Percentiles rank a stretch among this genome's conserved stretches.
These are phyloP conservation scores for Eospalax fontanierii DNA, from an alignment of 2,797 vertebrate species.

Conservation along the genomic window DNA sequence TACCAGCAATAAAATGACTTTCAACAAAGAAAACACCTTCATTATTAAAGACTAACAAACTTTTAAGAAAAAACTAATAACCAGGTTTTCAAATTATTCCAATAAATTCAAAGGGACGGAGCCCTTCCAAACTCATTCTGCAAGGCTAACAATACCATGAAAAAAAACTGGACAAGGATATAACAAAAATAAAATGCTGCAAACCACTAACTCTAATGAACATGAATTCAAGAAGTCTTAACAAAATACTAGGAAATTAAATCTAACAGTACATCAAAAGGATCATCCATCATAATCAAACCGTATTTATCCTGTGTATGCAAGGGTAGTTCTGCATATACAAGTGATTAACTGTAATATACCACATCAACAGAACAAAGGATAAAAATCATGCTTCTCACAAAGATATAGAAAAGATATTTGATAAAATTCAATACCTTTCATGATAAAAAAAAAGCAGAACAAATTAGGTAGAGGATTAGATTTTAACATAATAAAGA, in stretches of 20 bases:
- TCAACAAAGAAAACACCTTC: too few relatives aligned
- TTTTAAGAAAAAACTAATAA: too few relatives aligned
- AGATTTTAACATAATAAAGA: neutral
- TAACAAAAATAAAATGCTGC: too few relatives aligned
- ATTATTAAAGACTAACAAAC: too few relatives aligned
- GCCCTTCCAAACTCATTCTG: too few relatives aligned
- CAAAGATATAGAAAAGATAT: neutral
- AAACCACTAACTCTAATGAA: too few relatives aligned
- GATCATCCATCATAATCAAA: neutral
- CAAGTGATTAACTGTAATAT: neutral
- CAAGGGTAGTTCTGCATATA: neutral
- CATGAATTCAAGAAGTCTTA: neutral
- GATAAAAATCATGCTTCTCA: neutral
- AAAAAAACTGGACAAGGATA: too few relatives aligned
- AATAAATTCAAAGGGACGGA: too few relatives aligned
- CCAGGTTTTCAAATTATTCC: too few relatives aligned
- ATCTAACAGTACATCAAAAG: neutral
- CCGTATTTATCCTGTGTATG: neutral
- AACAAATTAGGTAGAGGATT: neutral
- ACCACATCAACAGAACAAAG: neutral
- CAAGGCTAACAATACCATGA: too few relatives aligned
- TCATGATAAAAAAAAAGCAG: neutral
- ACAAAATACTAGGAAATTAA: neutral
- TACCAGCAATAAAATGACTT: too few relatives aligned
- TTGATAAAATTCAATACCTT: neutral